These are phyloP conservation scores for Agapornis roseicollis DNA, from an alignment of 2,113 vertebrate genomes.

Conservation along the genomic window DNA sequence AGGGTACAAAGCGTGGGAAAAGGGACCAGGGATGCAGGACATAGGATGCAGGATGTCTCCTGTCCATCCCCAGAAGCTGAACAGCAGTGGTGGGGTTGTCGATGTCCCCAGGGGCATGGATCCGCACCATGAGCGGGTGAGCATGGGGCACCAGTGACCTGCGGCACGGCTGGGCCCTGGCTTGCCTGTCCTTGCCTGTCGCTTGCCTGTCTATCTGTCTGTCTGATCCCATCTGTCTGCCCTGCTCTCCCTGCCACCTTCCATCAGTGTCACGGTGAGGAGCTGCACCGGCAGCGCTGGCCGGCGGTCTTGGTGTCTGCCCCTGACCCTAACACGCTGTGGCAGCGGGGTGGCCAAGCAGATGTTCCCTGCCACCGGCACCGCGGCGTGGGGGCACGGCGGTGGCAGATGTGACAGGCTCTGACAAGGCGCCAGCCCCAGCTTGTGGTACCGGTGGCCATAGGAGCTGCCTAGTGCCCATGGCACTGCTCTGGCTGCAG, in stretches of 20 bases:
- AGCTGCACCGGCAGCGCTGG: not conserved
- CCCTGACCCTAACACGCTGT: conserved; percentile 69
- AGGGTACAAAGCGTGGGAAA: not conserved
- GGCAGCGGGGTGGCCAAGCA: conserved; percentile 77
- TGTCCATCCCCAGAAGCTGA: not conserved
- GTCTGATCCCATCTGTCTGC: not conserved
- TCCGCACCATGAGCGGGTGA: not conserved
- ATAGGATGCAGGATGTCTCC: not conserved
- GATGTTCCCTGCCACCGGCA: conserved; percentile 86
- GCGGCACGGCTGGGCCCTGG: not conserved
- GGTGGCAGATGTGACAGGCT: not conserved
- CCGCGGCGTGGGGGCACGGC: not conserved
- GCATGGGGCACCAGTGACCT: not conserved
- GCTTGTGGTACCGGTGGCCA: not conserved
- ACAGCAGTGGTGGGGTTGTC: not conserved
- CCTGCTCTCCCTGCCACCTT: not conserved
- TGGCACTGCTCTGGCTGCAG: not conserved
- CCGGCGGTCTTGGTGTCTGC: conserved; percentile 37
- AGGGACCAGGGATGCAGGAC: accelerated
- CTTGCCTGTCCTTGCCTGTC: too few species aligned
- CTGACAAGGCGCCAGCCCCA: not conserved
- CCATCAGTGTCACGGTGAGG: not conserved
- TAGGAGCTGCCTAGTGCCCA: not conserved
- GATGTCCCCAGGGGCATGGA: not conserved
- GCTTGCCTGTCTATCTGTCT: not conserved